Conservation (phyloP, 2,797 vertebrate species). For the Mus caroli region DNA sequence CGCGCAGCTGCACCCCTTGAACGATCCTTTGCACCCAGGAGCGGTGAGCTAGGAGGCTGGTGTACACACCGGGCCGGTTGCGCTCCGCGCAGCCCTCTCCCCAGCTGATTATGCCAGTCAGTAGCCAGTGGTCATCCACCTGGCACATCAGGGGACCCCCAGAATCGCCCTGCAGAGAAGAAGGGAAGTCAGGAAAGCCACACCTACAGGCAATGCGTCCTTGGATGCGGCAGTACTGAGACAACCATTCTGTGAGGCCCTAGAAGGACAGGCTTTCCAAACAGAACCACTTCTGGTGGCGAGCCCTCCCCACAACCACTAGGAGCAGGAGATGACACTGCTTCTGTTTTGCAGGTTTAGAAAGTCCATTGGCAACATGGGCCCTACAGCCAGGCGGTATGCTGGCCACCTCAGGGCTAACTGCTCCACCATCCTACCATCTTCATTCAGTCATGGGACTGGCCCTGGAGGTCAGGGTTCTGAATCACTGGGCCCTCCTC, state of each 20-base stretch:
- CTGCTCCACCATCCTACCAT: background rate
- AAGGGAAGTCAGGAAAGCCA: background rate
- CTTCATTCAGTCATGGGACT: too few relatives aligned
- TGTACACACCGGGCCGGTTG: constrained; percentile 84
- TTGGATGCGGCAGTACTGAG: background rate
- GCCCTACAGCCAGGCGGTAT: too few relatives aligned
- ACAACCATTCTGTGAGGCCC: background rate
- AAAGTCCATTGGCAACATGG: background rate
- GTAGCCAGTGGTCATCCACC: constrained; percentile 58
- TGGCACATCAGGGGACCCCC: constrained; percentile 89
- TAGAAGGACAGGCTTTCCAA: background rate
- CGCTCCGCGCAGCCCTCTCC: constrained; percentile 84
- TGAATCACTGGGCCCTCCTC: background rate
- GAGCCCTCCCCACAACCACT: background rate
- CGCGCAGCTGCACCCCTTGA: constrained; percentile 75
- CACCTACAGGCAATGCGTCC: background rate
- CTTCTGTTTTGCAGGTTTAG: background rate
- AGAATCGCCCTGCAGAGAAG: constrained; percentile 86
- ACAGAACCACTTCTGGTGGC: background rate
- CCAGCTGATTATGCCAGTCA: constrained; percentile 88
- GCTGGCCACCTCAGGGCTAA: background rate
- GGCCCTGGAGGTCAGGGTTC: background rate
- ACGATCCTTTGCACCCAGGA: constrained; percentile 79
- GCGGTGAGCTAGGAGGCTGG: constrained; percentile 77
- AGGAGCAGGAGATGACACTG: background rate